phyloP scores from a whole-genome alignment of 2,888 invertebrate species.

The Fissipunctia ypsillon region DNA sequence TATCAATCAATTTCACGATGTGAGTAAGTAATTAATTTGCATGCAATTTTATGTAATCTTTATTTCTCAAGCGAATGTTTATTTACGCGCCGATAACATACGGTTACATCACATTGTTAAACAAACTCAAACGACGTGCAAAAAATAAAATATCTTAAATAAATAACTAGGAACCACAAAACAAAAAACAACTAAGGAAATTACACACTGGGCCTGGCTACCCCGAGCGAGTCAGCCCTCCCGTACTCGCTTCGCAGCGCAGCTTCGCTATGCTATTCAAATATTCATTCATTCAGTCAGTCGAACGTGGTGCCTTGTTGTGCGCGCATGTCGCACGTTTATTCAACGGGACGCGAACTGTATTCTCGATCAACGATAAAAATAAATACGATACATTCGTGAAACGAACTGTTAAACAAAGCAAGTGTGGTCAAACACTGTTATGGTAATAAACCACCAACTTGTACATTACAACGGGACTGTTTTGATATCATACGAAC shows the following conservation, averaged over 20 bases:
- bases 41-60: background rate
- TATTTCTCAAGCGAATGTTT: constrained; percentile 3
- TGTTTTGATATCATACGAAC: constrained; percentile 54
- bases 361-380: constrained; percentile 38
- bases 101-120: background rate
- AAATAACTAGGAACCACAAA: background rate
- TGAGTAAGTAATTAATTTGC: background rate
- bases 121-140: background rate
- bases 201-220: constrained; percentile 30
- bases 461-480: constrained; percentile 22
- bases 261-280: constrained; percentile 16
- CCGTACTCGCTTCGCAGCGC: constrained; percentile 13
- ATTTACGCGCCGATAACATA: background rate
- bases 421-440: constrained; percentile 26
- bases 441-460: constrained; percentile 30
- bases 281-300: too few species aligned
- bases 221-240: constrained; percentile 29
- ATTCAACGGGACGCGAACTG: constrained; percentile 3
- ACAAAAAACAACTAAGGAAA: constrained; percentile 32
- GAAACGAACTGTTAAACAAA: constrained; percentile 41
- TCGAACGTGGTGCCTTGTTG: constrained; percentile 44
- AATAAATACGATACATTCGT: constrained; percentile 56
- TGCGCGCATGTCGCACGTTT: constrained; percentile 24
- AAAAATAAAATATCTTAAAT: background rate
- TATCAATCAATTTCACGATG: background rate